Conservation (phyloP, 1,140 invertebrate genomes). For the Bombus sylvicola region DNA sequence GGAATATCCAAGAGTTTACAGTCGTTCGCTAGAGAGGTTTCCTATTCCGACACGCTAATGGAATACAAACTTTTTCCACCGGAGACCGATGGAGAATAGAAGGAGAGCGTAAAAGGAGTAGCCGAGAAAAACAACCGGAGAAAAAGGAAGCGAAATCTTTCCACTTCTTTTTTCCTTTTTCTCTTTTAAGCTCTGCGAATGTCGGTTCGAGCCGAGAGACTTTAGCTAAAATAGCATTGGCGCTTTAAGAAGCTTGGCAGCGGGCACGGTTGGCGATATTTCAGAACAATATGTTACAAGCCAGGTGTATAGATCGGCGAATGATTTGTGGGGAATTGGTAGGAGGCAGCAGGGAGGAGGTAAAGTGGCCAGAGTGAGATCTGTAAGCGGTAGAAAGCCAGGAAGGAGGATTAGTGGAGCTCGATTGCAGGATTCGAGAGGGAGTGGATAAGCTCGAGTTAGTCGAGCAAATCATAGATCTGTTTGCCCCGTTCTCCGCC, state of each 20-base stretch:
- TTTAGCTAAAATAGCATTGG: not conserved
- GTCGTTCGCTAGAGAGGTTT: not conserved
- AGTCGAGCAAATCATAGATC: slow-evolving; percentile 63
- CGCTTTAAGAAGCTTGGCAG: slow-evolving; percentile 28
- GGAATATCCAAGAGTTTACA: not conserved
- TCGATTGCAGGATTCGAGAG: slow-evolving; percentile 61
- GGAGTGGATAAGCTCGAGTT: slow-evolving; percentile 62
- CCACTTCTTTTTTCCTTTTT: not conserved
- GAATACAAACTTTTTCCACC: slow-evolving; percentile 15
- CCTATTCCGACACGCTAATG: not conserved
- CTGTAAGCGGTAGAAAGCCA: slow-evolving; percentile 29
- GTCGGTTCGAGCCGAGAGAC: not conserved
- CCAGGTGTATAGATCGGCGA: slow-evolving; percentile 5
- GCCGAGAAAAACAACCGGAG: not conserved
- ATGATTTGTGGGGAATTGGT: slow-evolving; percentile 34
- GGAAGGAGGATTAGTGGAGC: slow-evolving; percentile 58
- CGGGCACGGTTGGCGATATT: slow-evolving; percentile 20
- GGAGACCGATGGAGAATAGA: not conserved
- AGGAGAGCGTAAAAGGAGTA: not conserved
- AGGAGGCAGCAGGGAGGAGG: not conserved
- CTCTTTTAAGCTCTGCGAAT: not conserved
- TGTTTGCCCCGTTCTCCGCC: slow-evolving; percentile 29
- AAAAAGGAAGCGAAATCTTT: not conserved
- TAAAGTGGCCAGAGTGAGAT: slow-evolving; percentile 47
- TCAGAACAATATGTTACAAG: slow-evolving; percentile 30